Base-by-base conservation (phyloP, 2,888 invertebrate species). In the Meloe dianella region DNA sequence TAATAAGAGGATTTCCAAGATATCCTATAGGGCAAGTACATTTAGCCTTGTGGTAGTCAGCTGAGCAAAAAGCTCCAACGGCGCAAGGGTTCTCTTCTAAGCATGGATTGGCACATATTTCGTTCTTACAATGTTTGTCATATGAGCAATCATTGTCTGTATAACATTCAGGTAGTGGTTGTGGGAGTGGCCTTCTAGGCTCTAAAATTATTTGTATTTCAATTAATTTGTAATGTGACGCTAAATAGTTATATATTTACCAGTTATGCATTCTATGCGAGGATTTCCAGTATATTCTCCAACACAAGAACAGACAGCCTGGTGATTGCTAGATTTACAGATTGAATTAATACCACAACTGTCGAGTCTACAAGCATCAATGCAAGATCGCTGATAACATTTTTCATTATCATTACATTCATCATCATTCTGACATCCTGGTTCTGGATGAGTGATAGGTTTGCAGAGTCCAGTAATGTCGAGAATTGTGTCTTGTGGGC, bases 21-120 rank as follows among this genome's bases (percentile, higher is more conserved):
- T 91, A 93, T 62, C 91, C 91, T 59, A 86, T 85, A 14, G 96
- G 96, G 81, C 96, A 96, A 71, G 89, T 89, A 81, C 96, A 96
- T 47, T 91, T 84, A 0, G 95, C 88, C 78, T 87, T 86, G 77
- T 95, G 93, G 70, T 90, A 86, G 75, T 92, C 89, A 4, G 91
- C 91, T 70, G 93, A 91, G 78, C 96, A 96, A 77, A 94, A 88
- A n/a, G 95, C 92, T 60, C 92, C 91, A 57, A 86, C 82, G 51
- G 92, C 93, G 81, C 96, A 96, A 17, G 91, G 89, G 73, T 91
- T 88, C 20, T 84, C 84, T 14, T 85, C 82, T 1, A 86, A 79
- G 77, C 95, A 96, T 5, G 95, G 95, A 83, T 93, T 94, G 0
- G 90, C 85, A 77, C 95, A 96, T 29, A 86, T 84, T 71, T 92